A percentile compares a stretch with the other conserved stretches of the same genome.
These are phyloP conservation scores for Sparidentex hasta DNA, from an alignment of 2,797 vertebrate species.

Conservation along the genomic window DNA sequence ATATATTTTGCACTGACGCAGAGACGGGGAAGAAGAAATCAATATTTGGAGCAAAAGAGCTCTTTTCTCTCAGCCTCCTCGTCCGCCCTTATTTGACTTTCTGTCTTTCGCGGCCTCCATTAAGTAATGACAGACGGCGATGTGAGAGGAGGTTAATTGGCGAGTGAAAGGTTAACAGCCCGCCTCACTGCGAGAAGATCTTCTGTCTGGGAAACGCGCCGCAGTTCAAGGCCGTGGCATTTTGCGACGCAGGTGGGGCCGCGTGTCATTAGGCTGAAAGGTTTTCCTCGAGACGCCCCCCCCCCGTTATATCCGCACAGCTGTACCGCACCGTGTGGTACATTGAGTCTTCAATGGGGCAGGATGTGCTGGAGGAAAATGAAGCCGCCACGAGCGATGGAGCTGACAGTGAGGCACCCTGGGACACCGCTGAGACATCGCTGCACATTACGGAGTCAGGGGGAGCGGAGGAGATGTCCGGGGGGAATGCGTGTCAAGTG, in stretches of 20 bases:
- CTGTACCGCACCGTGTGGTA: constrained; percentile 47
- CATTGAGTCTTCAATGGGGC: constrained; percentile 66
- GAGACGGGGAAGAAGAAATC: neutral
- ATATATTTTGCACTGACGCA: neutral
- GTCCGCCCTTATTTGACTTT: constrained; percentile 31
- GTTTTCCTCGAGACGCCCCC: constrained; percentile 56
- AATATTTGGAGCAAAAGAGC: neutral
- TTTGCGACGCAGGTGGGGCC: constrained; percentile 49
- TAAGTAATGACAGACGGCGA: constrained; percentile 45
- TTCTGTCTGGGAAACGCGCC: constrained; percentile 39
- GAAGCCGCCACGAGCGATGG: constrained; percentile 57
- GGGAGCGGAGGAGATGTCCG: constrained; percentile 48
- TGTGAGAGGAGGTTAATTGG: constrained; percentile 61
- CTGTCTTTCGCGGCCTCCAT: constrained; percentile 37
- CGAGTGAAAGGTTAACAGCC: constrained; percentile 51
- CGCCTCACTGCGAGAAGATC: constrained; percentile 13
- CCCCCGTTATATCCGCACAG: constrained; percentile 55
- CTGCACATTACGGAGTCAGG: constrained; percentile 52
- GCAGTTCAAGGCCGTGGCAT: constrained; percentile 47
- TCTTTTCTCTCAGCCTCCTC: neutral
- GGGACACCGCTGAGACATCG: constrained; percentile 64
- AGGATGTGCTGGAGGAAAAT: constrained; percentile 62
- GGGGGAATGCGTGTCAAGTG: constrained; percentile 41
- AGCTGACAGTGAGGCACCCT: constrained; percentile 48
- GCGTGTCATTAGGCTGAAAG: constrained; percentile 61